Percentiles rank a stretch among this genome's conserved stretches.
These are phyloP conservation scores for Leptonema lineaticorne DNA, from an alignment of 1,140 invertebrate genomes.

Conservation along the genomic window DNA sequence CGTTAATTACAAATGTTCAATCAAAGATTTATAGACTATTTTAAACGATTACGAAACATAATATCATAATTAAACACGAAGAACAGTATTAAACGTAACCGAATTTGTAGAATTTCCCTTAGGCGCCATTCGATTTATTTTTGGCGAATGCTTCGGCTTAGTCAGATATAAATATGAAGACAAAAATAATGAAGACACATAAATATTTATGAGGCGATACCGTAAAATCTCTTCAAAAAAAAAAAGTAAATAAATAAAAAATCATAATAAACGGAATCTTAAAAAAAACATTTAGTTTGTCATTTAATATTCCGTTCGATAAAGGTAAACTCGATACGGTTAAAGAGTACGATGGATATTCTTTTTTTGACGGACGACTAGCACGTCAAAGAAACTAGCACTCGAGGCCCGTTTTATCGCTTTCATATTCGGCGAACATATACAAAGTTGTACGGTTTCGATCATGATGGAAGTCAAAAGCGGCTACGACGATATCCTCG, in stretches of 20 bases:
- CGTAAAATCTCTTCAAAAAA: neutral
- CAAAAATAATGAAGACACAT: neutral
- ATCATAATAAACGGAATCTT: no score
- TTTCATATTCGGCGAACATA: neutral
- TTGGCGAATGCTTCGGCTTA: neutral
- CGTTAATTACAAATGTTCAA: neutral
- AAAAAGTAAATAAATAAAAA: no score
- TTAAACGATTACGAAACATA: neutral
- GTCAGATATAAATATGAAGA: neutral
- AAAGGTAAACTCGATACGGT: conserved; percentile 4
- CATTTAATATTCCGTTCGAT: conserved; percentile 7
- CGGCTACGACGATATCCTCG: no score
- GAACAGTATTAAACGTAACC: conserved; percentile 2
- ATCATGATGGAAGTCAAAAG: conserved; percentile 1
- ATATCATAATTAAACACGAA: neutral
- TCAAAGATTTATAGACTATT: neutral
- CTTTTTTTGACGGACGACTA: conserved; percentile 17
- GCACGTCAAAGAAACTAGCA: conserved; percentile 22
- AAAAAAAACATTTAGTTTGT: no score
- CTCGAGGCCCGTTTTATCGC: neutral
- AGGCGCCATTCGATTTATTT: neutral
- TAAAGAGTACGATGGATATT: conserved; percentile 7
- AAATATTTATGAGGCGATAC: neutral
- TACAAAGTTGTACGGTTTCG: neutral
- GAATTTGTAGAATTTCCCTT: neutral